These are phyloP conservation scores for Syngnathus typhle DNA, from an alignment of 2,113 vertebrate species.

Conservation along the genomic window DNA sequence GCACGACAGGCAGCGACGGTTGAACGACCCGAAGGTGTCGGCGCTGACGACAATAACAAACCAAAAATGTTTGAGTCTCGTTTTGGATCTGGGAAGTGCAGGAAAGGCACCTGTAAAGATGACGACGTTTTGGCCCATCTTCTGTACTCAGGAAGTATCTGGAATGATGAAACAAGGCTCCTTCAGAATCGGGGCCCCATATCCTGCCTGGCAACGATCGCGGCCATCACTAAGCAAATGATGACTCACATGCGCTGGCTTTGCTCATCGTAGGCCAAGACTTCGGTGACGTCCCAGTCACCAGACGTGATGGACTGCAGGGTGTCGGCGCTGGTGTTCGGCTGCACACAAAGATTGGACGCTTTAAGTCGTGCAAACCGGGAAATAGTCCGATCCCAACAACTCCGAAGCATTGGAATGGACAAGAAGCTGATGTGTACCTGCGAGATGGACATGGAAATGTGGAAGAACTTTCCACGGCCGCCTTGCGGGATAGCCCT, in stretches of 20 bases:
- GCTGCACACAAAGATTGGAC: conserved; percentile 56
- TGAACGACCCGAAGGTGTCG: conserved; percentile 85
- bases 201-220: neutral
- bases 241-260: conserved; percentile 84
- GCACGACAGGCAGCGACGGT: conserved; percentile 88
- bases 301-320: conserved; percentile 92
- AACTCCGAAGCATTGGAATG: neutral
- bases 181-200: neutral
- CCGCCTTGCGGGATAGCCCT: conserved; percentile 89
- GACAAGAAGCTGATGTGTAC: conserved; percentile 47
- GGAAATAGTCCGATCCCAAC: neutral
- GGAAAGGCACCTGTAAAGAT: conserved; percentile 83
- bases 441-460: conserved; percentile 88
- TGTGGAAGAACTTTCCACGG: conserved; percentile 89
- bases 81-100: too few relatives aligned
- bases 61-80: neutral
- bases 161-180: neutral
- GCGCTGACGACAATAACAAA: conserved; percentile 65
- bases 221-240: neutral
- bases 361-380: neutral
- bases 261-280: conserved; percentile 87
- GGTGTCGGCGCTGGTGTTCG: conserved; percentile 86
- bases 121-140: conserved; percentile 81
- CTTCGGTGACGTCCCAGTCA: conserved; percentile 91
- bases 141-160: conserved; percentile 97